These are phyloP conservation scores for Enteromius afrohamiltoni DNA, from an alignment of 2,797 vertebrate species.

Conservation along the genomic window DNA sequence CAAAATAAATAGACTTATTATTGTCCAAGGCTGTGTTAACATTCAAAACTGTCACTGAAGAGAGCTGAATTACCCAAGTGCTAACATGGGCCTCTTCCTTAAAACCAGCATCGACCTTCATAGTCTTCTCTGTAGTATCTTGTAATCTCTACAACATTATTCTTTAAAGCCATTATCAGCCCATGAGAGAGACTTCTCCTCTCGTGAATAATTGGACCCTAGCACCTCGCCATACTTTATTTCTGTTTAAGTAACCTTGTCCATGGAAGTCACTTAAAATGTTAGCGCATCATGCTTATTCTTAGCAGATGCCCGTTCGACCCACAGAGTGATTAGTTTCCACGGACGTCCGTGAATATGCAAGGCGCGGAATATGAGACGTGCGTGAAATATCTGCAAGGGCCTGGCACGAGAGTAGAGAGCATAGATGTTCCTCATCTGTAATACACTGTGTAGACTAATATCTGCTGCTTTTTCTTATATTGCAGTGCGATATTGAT, in stretches of 20 bases:
- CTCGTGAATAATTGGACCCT: constrained; percentile 66
- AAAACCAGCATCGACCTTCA: not conserved
- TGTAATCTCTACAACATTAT: constrained; percentile 52
- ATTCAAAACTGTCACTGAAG: constrained; percentile 3
- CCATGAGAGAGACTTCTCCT: constrained; percentile 75
- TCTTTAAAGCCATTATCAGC: constrained; percentile 61
- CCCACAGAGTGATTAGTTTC: constrained; percentile 86
- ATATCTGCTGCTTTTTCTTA: constrained; percentile 99
- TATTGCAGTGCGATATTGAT: constrained; percentile 99
- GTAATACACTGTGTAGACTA: constrained; percentile 99
- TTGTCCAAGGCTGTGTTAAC: not conserved
- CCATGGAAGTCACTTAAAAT: constrained; percentile 64
- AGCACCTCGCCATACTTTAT: constrained; percentile 73
- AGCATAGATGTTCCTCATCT: constrained; percentile 99
- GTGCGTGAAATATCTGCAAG: constrained; percentile 92
- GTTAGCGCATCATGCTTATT: constrained; percentile 76
- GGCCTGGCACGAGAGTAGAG: constrained; percentile 93
- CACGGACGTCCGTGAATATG: constrained; percentile 80
- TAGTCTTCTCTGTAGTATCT: constrained; percentile 31
- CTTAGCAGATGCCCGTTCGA: constrained; percentile 82
- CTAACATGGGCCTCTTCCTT: not conserved
- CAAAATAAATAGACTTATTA: not conserved
- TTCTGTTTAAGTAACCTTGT: constrained; percentile 73
- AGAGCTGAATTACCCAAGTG: not conserved
- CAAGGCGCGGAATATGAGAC: constrained; percentile 84